phyloP scores from a whole-genome alignment of 2,888 invertebrate genomes.

The Serripes groenlandicus region DNA sequence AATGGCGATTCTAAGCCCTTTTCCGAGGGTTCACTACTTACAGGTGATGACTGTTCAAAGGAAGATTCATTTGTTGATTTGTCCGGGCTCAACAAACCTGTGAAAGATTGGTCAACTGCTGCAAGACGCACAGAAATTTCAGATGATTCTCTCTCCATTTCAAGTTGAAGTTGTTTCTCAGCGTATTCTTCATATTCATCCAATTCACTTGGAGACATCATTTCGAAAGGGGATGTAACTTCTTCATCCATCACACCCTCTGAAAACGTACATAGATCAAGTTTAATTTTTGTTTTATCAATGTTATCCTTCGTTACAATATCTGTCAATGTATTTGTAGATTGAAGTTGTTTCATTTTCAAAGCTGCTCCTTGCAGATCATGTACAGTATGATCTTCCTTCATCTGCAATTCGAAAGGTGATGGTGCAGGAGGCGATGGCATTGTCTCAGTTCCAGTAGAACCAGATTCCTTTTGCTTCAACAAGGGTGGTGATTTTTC shows the following conservation, averaged over 20 bases:
- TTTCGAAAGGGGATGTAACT: slow-evolving; percentile 82
- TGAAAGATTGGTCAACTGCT: slow-evolving; percentile 51
- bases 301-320: slow-evolving; percentile 26
- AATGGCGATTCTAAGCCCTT: slow-evolving; percentile 69
- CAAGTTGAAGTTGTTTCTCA: slow-evolving; percentile 50
- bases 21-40: slow-evolving; percentile 81
- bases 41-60: slow-evolving; percentile 80
- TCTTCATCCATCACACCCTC: slow-evolving; percentile 66
- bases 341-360: slow-evolving; percentile 70
- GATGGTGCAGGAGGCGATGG: slow-evolving; percentile 81
- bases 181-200: slow-evolving; percentile 71
- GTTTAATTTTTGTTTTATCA: background rate
- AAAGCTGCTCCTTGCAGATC: slow-evolving; percentile 75
- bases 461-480: slow-evolving; percentile 51
- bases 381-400: slow-evolving; percentile 63
- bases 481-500: slow-evolving; percentile 28
- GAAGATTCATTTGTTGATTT: slow-evolving; percentile 74
- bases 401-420: slow-evolving; percentile 70
- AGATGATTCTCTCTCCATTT: slow-evolving; percentile 25
- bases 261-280: background rate
- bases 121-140: slow-evolving; percentile 30
- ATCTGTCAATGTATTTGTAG: slow-evolving; percentile 37
- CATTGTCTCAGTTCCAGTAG: slow-evolving; percentile 61
- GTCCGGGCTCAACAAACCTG: slow-evolving; percentile 66
- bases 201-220: slow-evolving; percentile 79